Evolutionary conservation across 2,797 vertebrate species (phyloP), one percentile per base, ranked within the genome.

Genomic region (Euthynnus affinis): DNA sequence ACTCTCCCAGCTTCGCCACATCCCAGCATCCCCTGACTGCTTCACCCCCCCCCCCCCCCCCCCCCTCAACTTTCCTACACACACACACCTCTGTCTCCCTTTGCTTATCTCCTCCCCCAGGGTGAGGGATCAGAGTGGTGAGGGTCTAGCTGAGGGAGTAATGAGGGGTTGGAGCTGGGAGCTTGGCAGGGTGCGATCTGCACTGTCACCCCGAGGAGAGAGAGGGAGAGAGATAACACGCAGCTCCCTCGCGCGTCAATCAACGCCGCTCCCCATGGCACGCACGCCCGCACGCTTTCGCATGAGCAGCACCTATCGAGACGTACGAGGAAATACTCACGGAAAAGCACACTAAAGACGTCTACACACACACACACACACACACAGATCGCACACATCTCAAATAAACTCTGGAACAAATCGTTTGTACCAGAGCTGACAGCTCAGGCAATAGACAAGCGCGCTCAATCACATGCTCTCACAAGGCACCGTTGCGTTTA

Each of bases 111-210:
- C 68, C 79, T 74, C 79, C 90, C 91, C 91, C 75, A 86, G 83
- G 87, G 92, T 63, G 90, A 93, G 87, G 87, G 89, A 93, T 93
- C 92, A 93, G 88, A 93, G 92, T 60, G 81, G 88, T 73, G 90
- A 92, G 89, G 87, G 89, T 87, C 87, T 88, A 78, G 85, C 89
- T 67, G 82, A 83, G 89, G 88, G 89, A 87, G 90, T 92, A 93
- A 94, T 91, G 82, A 89, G 72, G 78, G 88, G 82, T 87, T 92
- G 87, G 76, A 83, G 85, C 87, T 86, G 86, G 66, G 89, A 88
- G 78, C 82, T 77, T 81, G 82, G 91, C 89, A 70, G 90, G 89
- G 87, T 84, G 91, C 70, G 80, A 89, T 90, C 86, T 87, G 91
- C 84, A 82, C 89, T 79, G 82, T 89, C 88, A 87, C 92, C 84